Conservation (phyloP, 2,888 invertebrate genomes). For the Ypsolopha scabrella region DNA sequence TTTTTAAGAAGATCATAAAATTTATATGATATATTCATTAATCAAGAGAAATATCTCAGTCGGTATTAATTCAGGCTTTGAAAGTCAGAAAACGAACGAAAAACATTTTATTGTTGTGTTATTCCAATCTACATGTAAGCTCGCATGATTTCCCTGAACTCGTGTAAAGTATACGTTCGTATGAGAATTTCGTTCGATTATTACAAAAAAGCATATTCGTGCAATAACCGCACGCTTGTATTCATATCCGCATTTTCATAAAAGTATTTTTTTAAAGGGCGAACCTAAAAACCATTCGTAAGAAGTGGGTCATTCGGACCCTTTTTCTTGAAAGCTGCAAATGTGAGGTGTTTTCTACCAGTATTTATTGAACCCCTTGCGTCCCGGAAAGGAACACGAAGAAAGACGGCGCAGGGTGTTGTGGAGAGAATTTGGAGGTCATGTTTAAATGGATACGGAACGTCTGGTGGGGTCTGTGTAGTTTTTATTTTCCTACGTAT, state of each 20-base stretch:
- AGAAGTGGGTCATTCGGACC: slow-evolving; percentile 47
- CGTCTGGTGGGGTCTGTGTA: slow-evolving; percentile 5
- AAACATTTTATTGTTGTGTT: no score
- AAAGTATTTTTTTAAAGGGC: slow-evolving; percentile 36
- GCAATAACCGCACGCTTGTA: slow-evolving; percentile 32
- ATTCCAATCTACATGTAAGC: no score
- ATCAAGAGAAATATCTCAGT: no score
- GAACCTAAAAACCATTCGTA: slow-evolving; percentile 33
- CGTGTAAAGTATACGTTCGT: background rate
- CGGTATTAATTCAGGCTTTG: no score
- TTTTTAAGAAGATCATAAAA: no score
- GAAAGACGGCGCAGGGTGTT: background rate
- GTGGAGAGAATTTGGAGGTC: background rate
- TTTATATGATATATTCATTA: no score
- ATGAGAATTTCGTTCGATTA: background rate
- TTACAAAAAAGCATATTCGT: slow-evolving; percentile 20
- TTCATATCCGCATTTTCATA: slow-evolving; percentile 30
- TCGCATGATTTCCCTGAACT: no score
- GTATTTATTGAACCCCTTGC: slow-evolving; percentile 21
- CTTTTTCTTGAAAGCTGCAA: slow-evolving; percentile 32
- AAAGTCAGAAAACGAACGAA: no score
- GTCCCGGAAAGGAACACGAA: background rate
- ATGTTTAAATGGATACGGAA: background rate
- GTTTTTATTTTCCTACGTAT: slow-evolving; percentile 42
- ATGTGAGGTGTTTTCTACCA: slow-evolving; percentile 3